phyloP scores from a whole-genome alignment of 2,113 vertebrate genomes.

The Dendrocopos noguchii region DNA sequence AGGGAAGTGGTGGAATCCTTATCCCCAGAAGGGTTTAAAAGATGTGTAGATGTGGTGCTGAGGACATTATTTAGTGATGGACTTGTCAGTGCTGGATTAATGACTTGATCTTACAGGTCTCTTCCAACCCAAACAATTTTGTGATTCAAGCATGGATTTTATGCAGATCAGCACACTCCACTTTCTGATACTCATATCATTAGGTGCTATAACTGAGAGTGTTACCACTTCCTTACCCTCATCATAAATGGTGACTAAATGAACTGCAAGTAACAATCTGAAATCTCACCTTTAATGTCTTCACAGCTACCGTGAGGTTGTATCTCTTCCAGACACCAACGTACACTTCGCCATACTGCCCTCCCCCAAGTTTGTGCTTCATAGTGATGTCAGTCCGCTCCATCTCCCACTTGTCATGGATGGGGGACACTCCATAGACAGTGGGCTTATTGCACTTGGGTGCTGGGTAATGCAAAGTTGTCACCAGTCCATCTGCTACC shows the following conservation, averaged over 20 bases:
- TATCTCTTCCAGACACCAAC: constrained; percentile 99
- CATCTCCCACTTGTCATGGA: constrained; percentile 99
- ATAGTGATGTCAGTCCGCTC: constrained; percentile 99
- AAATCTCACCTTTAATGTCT: constrained; percentile 91
- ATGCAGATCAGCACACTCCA: background rate
- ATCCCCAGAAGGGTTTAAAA: background rate
- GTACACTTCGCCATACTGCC: constrained; percentile 98
- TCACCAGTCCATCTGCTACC: constrained; percentile 96
- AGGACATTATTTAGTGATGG: background rate
- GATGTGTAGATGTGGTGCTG: background rate
- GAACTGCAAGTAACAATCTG: background rate
- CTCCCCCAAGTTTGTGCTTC: constrained; percentile 99
- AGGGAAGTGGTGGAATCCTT: background rate
- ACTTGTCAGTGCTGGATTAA: no score
- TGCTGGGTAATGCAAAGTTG: constrained; percentile 96
- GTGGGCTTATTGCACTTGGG: constrained; percentile 99
- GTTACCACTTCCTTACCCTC: background rate
- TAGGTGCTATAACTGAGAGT: background rate
- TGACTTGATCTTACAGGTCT: no score
- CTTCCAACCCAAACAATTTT: no score
- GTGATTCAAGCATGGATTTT: background rate
- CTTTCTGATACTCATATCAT: background rate
- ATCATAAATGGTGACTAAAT: background rate
- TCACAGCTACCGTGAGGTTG: constrained; percentile 96
- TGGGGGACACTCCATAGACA: constrained; percentile 98